Base-by-base conservation (phyloP, 2,113 vertebrate genomes). In the Ochotona princeps region DNA sequence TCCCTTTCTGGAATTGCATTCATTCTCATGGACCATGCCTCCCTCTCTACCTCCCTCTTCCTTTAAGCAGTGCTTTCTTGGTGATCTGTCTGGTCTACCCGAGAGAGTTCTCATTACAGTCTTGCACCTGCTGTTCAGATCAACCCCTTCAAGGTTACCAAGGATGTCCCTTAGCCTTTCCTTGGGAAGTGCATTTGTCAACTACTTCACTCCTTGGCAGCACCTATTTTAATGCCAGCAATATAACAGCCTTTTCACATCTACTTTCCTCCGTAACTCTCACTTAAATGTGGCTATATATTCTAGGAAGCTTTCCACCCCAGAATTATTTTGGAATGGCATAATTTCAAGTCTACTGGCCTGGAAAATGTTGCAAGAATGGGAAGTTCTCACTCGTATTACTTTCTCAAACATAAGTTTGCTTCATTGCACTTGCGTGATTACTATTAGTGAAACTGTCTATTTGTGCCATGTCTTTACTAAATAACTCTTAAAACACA, bases 301-400 rank as follows among this genome's bases (percentile, higher is more conserved):
- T 95, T 92, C 92, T 82, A 92, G 85, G 95, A 91, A 95, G 92
- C 84, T 94, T 96, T 81, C 93, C 82, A 87, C 81, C 96, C 95
- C 90, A 92, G 93, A 93, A 90, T 95, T 95, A 95, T 95, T 97
- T 96, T 91, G 90, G 88, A 96, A 95, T 94, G 90, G 93, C 95
- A 86, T 93, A 93, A 96, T 96, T 94, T 96, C 93, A 96, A 93
- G 93, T 92, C 92, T 82, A 38, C 66, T 96, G 95, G 95, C 85
- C 88, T 80, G 85, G 95, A 96, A 96, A 95, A 94, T 96, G 83
- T 87, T 92, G 74, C 88, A 93, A 83, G 96, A 95, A 95, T 88
- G 95, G 95, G 81, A 96, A 89, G 79, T 96, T 95, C 92, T 96
- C 74, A 84, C 83, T 92, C 93, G 88, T 92, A 93, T 82, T 81